These are phyloP conservation scores for Luperina nickerlii DNA, from an alignment of 2,888 invertebrate genomes.

Conservation along the genomic window DNA sequence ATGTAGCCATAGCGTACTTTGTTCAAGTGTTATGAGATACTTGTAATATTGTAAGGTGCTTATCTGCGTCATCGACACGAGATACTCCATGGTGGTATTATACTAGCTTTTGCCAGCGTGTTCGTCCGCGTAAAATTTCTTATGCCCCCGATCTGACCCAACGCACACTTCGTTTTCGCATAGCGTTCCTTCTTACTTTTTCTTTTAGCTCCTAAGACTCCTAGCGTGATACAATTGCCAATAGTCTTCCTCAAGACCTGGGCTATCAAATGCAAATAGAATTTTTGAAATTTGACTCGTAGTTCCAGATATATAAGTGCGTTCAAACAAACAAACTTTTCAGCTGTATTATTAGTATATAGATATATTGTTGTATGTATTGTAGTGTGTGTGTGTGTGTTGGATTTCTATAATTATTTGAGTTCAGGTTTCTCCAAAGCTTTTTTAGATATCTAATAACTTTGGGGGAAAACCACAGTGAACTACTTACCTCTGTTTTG, in stretches of 20 bases:
- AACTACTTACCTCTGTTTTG: neutral
- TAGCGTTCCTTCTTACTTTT: neutral
- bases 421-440: neutral
- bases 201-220: neutral
- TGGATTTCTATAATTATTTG: neutral
- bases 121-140: neutral
- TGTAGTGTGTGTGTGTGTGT: neutral
- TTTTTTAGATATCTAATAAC: neutral
- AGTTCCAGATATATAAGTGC: neutral
- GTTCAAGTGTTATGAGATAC: conserved; percentile 39
- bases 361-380: too few relatives aligned
- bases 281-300: neutral
- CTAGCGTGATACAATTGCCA: neutral
- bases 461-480: neutral
- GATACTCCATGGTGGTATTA: conserved; percentile 1
- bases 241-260: neutral
- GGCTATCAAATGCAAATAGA: neutral
- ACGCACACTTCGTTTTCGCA: neutral
- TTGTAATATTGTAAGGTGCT: conserved; percentile 22
- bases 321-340: neutral
- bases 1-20: conserved; percentile 31
- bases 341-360: neutral
- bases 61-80: conserved; percentile 14
- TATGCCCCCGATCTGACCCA: neutral
- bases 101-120: neutral